These are phyloP conservation scores for Microcebus ravelobensis DNA, from an alignment of 2,113 vertebrate genomes.

Conservation along the genomic window DNA sequence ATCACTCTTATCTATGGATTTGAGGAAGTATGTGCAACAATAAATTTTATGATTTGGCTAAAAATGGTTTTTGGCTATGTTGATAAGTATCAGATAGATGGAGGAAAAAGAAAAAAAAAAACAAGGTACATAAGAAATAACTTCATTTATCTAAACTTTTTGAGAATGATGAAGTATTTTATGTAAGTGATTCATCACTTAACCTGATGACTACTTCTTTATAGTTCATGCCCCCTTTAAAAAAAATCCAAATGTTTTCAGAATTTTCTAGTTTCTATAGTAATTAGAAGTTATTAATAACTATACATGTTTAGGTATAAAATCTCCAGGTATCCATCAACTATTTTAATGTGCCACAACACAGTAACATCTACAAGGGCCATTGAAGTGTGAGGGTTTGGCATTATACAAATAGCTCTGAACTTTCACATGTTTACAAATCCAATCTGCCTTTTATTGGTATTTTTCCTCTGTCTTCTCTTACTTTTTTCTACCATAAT, in stretches of 20 bases:
- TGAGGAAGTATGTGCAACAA: not conserved
- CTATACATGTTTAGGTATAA: not conserved
- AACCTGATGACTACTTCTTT: not conserved
- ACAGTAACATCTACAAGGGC: not conserved
- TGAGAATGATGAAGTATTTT: not conserved
- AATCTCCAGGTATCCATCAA: not conserved
- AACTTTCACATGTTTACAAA: not conserved
- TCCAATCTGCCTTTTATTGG: not conserved
- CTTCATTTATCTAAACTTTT: not conserved
- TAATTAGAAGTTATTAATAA: not conserved
- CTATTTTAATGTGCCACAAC: not conserved
- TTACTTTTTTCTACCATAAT: not conserved
- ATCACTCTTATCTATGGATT: not conserved
- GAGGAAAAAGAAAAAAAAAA: not conserved
- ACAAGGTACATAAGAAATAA: not conserved
- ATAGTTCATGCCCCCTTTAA: not conserved
- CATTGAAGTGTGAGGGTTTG: not conserved
- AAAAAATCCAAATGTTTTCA: not conserved
- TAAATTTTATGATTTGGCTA: not conserved
- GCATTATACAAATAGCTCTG: not conserved
- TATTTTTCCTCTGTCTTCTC: not conserved
- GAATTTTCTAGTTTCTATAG: not conserved
- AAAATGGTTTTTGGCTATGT: slow-evolving; percentile 16
- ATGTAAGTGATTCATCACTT: not conserved
- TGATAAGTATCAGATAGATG: not conserved